A percentile compares a stretch with the other conserved stretches of the same genome.
Evolutionary conservation across 2,797 vertebrate genomes (phyloP).

Genomic region (Hydrophis major): DNA sequence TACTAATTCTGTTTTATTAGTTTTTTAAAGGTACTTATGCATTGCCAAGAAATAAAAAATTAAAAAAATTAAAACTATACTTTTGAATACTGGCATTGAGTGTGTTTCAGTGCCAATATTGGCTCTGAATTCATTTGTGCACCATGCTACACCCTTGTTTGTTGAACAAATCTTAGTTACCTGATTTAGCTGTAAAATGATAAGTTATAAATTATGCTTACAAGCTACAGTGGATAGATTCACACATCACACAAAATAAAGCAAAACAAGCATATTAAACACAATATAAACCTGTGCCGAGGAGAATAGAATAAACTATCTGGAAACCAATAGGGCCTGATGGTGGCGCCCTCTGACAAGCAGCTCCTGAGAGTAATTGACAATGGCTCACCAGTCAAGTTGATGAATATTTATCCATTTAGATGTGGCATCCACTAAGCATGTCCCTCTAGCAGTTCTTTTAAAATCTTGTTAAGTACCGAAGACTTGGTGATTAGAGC

Average conservation of each 20-base stretch:
- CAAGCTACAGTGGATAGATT: background rate
- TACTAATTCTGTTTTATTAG: background rate
- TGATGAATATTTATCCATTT: background rate
- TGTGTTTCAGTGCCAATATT: background rate
- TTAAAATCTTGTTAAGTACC: background rate
- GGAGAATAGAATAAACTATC: background rate
- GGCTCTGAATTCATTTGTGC: background rate
- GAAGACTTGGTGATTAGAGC: background rate
- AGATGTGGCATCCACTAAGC: background rate
- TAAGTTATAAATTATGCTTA: background rate
- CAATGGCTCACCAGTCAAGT: background rate
- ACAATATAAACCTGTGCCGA: background rate
- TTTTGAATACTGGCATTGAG: background rate
- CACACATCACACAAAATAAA: background rate
- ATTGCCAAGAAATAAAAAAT: background rate
- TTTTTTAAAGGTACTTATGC: background rate
- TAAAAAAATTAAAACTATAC: background rate
- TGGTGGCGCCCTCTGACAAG: background rate
- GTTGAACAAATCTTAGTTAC: background rate
- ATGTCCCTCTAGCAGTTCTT: background rate
- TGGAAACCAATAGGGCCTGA: background rate
- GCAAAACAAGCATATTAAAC: background rate
- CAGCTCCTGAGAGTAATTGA: background rate
- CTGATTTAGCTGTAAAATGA: background rate
- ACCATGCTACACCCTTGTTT: background rate